Evolutionary conservation across 2,797 vertebrate species (phyloP), one percentile per base, ranked within the genome.

Genomic region (Dendrocincla tyrannina): DNA sequence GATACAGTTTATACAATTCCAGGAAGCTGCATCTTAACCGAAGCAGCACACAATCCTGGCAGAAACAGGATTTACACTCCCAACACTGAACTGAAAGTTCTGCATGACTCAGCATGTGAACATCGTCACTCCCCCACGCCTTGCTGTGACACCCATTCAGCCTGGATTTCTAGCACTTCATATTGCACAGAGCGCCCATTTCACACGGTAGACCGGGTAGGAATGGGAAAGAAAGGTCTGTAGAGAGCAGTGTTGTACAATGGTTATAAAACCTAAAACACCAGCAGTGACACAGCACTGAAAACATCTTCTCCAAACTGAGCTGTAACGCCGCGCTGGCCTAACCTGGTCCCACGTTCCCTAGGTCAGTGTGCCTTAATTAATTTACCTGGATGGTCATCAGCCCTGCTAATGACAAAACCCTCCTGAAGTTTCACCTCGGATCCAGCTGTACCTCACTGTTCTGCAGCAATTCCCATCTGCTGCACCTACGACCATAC

Each of bases 311-410:
- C 18, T 77, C 62, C 64, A 28, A 60, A 5, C 33, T 14, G 7
- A 80, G 27, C 22, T 0, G 0, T 2, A 63, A 41, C 0, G 0
- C 67, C 7, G 16, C 1, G 18, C 20, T 37, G 52, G 39, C 41
- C 37, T 56, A 22, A 35, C 49, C 27, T 18, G 11, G 33, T 17
- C 10, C 66, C 27, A 22, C 16, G 2, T 27, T 14, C 56, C 47
- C 46, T 4, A 4, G 27, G 44, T 32, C 60, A 42, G 14, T 4
- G 6, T 22, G 42, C 32, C 63, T 76, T 49, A 11, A 60, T 47
- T 60, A 18, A 49, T 75, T 55, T n/a, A 68, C 53, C 58, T 20
- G 44, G 47, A 23, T 8, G 35, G 27, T 56, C 55, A 49, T 13
- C 76, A 46, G 58, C 69, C 39, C 42, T 41, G 20, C 17, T 32